phyloP scores from a whole-genome alignment of 2,113 vertebrate genomes.

The Cheirogaleus medius region DNA sequence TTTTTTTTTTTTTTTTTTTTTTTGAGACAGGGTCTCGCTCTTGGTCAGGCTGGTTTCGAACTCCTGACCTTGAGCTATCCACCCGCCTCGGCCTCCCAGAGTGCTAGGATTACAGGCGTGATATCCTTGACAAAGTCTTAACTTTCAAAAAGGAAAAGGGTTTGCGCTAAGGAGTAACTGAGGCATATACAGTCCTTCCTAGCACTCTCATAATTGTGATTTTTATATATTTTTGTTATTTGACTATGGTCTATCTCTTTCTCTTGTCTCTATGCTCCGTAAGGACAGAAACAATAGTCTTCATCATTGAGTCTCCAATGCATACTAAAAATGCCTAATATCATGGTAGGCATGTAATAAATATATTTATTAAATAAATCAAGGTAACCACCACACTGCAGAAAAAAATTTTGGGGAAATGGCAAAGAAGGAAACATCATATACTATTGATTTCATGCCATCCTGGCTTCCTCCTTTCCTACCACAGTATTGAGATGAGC shows the following conservation, averaged over 20 bases:
- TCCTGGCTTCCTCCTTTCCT: neutral
- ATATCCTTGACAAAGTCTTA: neutral
- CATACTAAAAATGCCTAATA: neutral
- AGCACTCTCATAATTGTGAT: neutral
- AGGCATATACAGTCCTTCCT: no score
- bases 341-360: neutral
- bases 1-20: no score
- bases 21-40: no score
- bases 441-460: neutral
- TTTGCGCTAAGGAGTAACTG: neutral
- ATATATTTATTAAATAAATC: neutral
- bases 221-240: neutral
- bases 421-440: neutral
- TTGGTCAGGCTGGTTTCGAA: no score
- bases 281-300: neutral
- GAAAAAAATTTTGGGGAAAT: neutral
- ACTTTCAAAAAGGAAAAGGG: neutral
- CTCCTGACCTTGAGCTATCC: no score
- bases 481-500: neutral
- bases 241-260: neutral
- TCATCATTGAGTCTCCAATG: neutral
- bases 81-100: no score
- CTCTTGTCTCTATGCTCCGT: neutral
- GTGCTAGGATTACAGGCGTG: no score
- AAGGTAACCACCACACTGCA: neutral